Base-by-base conservation (phyloP, 1,140 invertebrate species). In the Dinoponera quadriceps region DNA sequence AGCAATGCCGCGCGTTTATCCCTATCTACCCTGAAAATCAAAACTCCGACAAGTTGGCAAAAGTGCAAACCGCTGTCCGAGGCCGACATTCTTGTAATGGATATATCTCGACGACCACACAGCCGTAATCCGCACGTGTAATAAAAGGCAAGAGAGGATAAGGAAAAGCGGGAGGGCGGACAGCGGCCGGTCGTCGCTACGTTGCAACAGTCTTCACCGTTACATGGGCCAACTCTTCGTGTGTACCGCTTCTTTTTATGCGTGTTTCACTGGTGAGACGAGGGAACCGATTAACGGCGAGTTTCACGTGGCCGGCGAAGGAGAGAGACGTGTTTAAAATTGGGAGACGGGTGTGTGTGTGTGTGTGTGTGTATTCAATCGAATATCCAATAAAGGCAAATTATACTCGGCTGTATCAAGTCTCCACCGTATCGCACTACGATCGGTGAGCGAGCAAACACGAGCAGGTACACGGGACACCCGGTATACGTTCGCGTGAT, bases 21-120 rank as follows among this genome's bases (percentile, higher is more conserved):
- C 44, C 25, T 83, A 83, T 83, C 65, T 72, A 44, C 25, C 2
- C 49, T 73, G 80, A 83, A 85, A 85, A 87, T 87, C 63, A 86
- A 86, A 87, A 72, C 72, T 78, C 18, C 44, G 20, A 59, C 71
- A 59, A 75, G 57, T 72, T 86, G 78, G 44, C 60, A 87, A 87
- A 71, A 86, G 69, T 84, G 74, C 73, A 84, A 87, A 87, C 74
- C 72, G 60, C 80, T 72, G 84, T 86, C 33, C 38, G 59, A 86
- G 63, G 11, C 57, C 69, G 69, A 87, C 63, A 84, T 88, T 88
- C 82, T 85, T 81, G 81, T 88, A 88, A 89, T 82, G 60, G 75
- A 88, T 88, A 87, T 77, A 88, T 85, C 77, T 44, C 71, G 69
- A 65, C 62, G 74, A 88, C 74, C 69, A 74, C 74, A 51, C 83